These are phyloP conservation scores for Nemotelus pantherinus DNA, from an alignment of 2,888 invertebrate species.

Conservation along the genomic window DNA sequence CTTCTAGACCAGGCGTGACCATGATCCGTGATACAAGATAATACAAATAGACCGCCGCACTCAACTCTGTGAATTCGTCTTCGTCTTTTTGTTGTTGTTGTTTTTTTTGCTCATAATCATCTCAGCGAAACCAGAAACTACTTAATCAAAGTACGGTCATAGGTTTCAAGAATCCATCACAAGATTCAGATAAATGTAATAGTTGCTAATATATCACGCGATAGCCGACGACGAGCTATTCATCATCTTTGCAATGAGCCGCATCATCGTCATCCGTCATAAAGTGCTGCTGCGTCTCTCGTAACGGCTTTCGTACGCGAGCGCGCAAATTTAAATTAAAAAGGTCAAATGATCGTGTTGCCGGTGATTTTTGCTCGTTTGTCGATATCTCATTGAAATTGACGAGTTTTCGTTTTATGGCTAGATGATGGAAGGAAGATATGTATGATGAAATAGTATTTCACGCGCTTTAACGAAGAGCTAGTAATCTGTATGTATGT, in stretches of 20 bases:
- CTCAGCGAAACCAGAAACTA: neutral
- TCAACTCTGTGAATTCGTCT: neutral
- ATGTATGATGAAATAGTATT: neutral
- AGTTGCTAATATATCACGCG: slow-evolving; percentile 24
- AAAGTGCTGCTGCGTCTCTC: neutral
- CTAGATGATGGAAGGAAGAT: neutral
- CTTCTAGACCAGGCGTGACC: slow-evolving; percentile 29
- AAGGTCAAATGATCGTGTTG: slow-evolving; percentile 22
- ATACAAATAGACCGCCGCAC: slow-evolving; percentile 2
- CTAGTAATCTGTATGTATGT: neutral
- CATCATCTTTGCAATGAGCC: slow-evolving; percentile 14
- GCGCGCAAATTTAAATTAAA: slow-evolving; percentile 40
- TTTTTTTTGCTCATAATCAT: too few species aligned
- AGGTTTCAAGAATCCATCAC: slow-evolving; percentile 26
- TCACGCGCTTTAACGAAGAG: neutral
- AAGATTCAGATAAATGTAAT: slow-evolving; percentile 18
- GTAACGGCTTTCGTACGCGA: neutral
- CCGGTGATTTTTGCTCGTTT: neutral
- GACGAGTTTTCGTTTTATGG: neutral
- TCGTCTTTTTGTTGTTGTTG: too few species aligned
- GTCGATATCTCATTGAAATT: slow-evolving; percentile 11
- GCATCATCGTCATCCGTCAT: slow-evolving; percentile 1
- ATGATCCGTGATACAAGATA: slow-evolving; percentile 17
- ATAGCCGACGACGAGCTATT: slow-evolving; percentile 18
- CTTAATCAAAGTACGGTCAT: slow-evolving; percentile 42